Percentiles rank a stretch among this genome's conserved stretches.
Evolutionary conservation across 2,113 vertebrate genomes (phyloP).

Genomic region (Ancistrus triradiatus): DNA sequence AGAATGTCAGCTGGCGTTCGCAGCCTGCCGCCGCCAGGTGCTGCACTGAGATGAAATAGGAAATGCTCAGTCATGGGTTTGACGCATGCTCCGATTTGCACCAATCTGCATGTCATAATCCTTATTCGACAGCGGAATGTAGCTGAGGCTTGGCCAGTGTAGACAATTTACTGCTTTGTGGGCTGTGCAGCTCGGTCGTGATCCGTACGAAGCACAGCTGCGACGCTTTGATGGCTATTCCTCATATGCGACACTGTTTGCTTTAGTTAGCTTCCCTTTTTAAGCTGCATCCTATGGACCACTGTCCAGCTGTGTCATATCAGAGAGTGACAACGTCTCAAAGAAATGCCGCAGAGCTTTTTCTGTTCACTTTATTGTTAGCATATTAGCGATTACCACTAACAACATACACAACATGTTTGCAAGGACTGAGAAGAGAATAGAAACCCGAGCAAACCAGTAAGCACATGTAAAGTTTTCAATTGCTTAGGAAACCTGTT

Average conservation of each 20-base stretch:
- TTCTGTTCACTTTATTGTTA: too few relatives aligned
- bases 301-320: too few relatives aligned
- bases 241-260: background rate
- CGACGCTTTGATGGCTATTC: background rate
- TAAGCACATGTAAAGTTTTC: too few relatives aligned
- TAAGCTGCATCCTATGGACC: background rate
- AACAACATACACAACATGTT: too few relatives aligned
- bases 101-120: slow-evolving; percentile 1
- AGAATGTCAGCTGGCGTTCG: background rate
- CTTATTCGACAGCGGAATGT: background rate
- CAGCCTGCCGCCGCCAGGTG: background rate
- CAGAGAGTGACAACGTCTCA: too few relatives aligned
- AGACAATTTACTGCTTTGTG: background rate
- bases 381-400: too few relatives aligned
- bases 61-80: slow-evolving; percentile 13
- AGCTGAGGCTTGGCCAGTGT: background rate
- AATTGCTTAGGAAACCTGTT: too few relatives aligned
- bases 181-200: background rate
- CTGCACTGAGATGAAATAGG: slow-evolving; percentile 8
- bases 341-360: too few relatives aligned
- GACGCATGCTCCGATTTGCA: background rate
- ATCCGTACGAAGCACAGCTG: background rate
- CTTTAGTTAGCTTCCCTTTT: background rate
- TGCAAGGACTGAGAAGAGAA: too few relatives aligned
- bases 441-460: too few relatives aligned